phyloP scores from a whole-genome alignment of 2,888 invertebrate genomes.

The Chrysina gloriosa region DNA sequence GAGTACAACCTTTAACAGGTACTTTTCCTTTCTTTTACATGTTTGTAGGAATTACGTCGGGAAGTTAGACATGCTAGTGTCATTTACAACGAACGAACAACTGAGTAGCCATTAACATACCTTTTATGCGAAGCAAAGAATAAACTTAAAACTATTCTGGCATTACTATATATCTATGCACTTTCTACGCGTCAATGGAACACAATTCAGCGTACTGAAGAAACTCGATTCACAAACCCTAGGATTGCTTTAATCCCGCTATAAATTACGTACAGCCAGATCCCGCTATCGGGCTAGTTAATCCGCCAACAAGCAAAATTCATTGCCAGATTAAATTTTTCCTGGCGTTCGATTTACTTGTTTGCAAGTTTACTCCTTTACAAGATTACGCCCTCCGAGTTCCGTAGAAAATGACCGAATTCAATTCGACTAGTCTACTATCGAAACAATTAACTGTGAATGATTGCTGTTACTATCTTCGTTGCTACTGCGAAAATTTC shows the following conservation, averaged over 20 bases:
- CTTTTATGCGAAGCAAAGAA: too few species aligned
- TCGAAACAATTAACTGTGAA: not conserved
- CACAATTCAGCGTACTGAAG: too few species aligned
- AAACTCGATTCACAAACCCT: not conserved
- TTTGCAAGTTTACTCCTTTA: not conserved
- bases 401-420: not conserved
- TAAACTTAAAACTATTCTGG: too few species aligned
- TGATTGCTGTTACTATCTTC: not conserved
- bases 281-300: not conserved
- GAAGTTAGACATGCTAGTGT: too few species aligned
- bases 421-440: not conserved
- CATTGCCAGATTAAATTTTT: constrained; percentile 4
- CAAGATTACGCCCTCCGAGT: not conserved
- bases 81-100: too few species aligned
- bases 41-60: too few species aligned
- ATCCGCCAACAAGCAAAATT: not conserved
- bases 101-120: too few species aligned
- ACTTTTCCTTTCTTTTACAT: too few species aligned
- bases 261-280: constrained; percentile 1
- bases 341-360: not conserved
- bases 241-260: not conserved
- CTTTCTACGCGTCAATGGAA: too few species aligned
- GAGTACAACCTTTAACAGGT: too few species aligned
- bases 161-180: too few species aligned
- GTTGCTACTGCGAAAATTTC: too few species aligned